These are phyloP conservation scores for Theretra japonica DNA, from an alignment of 2,888 invertebrate species.

Conservation along the genomic window DNA sequence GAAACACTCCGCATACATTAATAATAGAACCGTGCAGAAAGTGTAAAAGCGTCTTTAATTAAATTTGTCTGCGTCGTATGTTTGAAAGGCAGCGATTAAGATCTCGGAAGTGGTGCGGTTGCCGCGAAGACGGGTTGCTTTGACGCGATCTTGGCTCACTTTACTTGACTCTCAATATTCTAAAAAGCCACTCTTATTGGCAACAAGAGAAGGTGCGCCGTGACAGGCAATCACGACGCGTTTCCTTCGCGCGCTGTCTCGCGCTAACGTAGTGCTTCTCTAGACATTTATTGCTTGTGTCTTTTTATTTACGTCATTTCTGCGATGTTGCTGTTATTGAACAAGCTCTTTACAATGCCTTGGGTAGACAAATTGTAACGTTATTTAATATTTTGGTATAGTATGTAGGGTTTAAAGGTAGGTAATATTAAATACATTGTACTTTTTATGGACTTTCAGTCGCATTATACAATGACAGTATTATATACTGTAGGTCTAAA, in stretches of 20 bases:
- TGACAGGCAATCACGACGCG: constrained; percentile 3
- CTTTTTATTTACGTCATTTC: constrained; percentile 3
- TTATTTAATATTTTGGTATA: too few species aligned
- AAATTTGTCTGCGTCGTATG: constrained; percentile 71
- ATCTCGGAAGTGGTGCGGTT: constrained; percentile 61
- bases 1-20: constrained; percentile 50
- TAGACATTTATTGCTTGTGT: not conserved
- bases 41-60: constrained; percentile 75
- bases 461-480: too few species aligned
- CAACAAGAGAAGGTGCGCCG: not conserved
- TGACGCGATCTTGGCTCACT: not conserved
- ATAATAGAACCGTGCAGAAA: constrained; percentile 61
- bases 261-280: not conserved
- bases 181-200: not conserved
- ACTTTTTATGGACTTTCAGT: too few species aligned
- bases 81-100: constrained; percentile 75
- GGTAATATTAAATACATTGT: too few species aligned
- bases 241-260: constrained; percentile 4
- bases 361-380: too few species aligned
- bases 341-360: not conserved
- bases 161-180: not conserved
- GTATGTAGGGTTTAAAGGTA: too few species aligned
- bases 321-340: not conserved
- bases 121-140: not conserved
- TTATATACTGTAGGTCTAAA: too few species aligned